Evolutionary conservation across 2,888 invertebrate species (phyloP), one percentile per base, ranked within the genome.

Genomic region (Acanthosoma haemorrhoidale): DNA sequence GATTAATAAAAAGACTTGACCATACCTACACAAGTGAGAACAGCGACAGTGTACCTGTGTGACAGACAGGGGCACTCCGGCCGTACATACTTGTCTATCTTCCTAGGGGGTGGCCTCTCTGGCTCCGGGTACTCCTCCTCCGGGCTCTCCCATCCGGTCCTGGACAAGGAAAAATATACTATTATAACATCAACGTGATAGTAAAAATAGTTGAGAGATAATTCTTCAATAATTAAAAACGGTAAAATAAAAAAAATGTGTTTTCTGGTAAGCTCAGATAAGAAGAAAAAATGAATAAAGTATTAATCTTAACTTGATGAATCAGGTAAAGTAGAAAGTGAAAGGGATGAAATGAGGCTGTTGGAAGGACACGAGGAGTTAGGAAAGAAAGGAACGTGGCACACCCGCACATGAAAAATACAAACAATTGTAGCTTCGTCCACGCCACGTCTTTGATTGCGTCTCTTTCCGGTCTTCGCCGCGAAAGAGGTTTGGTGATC

Each of bases 11-110:
- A 16, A 41, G 4, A 8, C 4, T 41, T 8, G 43, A 4, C 43
- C 25, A 76, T 76, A 83, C 83, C 94, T 78, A 92, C 79, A 79
- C 93, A 93, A 16, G 93, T 92, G 78, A 94, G 85, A 73, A 92
- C 81, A 68, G 94, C 92, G 73, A 94, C 89, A 13, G 94, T 94
- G 81, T 90, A 94, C 75, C 95, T 87, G 78, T 94, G 92, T 75
- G 86, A 87, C 76, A 95, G 82, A 79, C 93, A 93, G 0, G 94
- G 93, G 78, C 89, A 89, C 81, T 94, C 92, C 32, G 94, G 92
- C 77, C 86, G 87, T 77, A 92, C 84, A 80, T 94, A 94, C 81
- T 91, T 90, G 80, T 94, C 94, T 81, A 94, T 89, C 78, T 89
- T 88, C 74, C 94, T 86, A 73, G 92, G 85, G 18, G 92, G 92